These are phyloP conservation scores for Leptinotarsa undecemlineata DNA, from an alignment of 1,140 invertebrate genomes.

Conservation along the genomic window DNA sequence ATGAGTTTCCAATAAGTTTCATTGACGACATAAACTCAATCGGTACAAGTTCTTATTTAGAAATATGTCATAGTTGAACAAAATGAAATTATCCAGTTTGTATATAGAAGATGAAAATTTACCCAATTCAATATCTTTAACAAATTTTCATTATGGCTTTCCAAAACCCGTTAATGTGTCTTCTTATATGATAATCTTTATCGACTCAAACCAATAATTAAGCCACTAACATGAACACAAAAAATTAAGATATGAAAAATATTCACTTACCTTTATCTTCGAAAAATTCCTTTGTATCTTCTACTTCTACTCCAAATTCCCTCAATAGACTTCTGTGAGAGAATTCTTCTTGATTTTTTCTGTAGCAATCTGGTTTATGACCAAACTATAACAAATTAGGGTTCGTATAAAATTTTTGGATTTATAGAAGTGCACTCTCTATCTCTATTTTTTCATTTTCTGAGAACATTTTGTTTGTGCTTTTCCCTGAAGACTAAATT, in stretches of 20 bases:
- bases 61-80: no score
- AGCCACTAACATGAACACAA: conserved; percentile 17
- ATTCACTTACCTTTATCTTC: conserved; percentile 69
- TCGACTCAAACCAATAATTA: background rate
- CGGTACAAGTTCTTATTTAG: no score
- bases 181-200: background rate
- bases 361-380: conserved; percentile 75
- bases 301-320: conserved; percentile 71
- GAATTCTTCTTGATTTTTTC: conserved; percentile 68
- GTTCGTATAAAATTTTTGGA: background rate
- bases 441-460: no score
- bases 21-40: no score
- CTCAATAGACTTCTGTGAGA: conserved; percentile 69
- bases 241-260: background rate
- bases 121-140: no score
- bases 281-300: conserved; percentile 68
- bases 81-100: no score
- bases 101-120: no score
- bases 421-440: no score
- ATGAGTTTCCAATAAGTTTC: no score
- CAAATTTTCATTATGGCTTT: no score
- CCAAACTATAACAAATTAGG: conserved; percentile 64
- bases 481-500: no score
- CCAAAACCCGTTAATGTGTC: background rate
- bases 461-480: no score